Percentiles rank a stretch among this genome's conserved stretches.
phyloP scores from a whole-genome alignment of 2,888 invertebrate genomes.

The Desoria tigrina region DNA sequence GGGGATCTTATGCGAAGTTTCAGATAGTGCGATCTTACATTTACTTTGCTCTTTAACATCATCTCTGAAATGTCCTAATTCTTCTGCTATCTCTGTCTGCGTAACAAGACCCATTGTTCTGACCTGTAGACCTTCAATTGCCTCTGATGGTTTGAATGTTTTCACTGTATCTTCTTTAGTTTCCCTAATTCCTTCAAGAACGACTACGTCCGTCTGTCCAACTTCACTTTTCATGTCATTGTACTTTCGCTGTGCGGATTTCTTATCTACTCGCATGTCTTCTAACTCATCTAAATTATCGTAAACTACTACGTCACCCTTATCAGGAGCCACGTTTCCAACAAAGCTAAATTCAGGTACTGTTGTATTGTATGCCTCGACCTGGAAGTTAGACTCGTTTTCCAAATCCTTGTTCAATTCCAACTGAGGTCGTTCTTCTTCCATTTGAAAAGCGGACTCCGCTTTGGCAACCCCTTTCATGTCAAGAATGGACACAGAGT shows the following conservation, averaged over 20 bases:
- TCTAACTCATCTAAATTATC: background rate
- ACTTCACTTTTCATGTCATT: background rate
- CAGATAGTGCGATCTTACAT: background rate
- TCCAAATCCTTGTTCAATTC: background rate
- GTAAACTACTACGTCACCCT: background rate
- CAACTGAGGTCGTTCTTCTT: background rate
- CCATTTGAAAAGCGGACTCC: background rate
- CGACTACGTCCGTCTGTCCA: background rate
- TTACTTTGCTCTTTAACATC: background rate
- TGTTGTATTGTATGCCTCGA: background rate
- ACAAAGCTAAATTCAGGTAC: background rate
- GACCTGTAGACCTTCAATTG: constrained; percentile 9
- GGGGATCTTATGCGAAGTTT: constrained; percentile 4
- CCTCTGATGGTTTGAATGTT: background rate
- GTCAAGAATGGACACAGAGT: background rate
- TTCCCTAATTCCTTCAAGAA: constrained; percentile 5
- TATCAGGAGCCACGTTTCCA: background rate
- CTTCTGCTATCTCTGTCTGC: background rate
- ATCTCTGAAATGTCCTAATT: background rate
- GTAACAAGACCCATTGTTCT: background rate
- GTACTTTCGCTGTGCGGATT: background rate
- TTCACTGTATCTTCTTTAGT: background rate
- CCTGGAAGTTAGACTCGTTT: background rate
- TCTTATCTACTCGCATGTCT: constrained; percentile 4
- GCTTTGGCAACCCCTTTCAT: background rate